Percentiles rank a stretch among this genome's conserved stretches.
These are phyloP conservation scores for Tetraodon nigroviridis DNA, from an alignment of 2,113 vertebrate species.

Conservation along the genomic window DNA sequence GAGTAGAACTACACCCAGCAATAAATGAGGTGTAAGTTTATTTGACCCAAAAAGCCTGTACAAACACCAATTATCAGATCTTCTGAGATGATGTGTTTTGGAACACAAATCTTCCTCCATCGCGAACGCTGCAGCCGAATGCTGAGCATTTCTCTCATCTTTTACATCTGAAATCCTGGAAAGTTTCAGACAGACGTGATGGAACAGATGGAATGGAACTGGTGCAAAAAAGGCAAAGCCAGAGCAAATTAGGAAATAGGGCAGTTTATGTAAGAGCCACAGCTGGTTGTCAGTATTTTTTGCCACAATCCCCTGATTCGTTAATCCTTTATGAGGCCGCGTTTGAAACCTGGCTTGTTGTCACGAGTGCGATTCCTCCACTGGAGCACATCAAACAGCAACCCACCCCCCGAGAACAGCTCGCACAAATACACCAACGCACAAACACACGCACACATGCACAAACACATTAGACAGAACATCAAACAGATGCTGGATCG, in stretches of 20 bases:
- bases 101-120: too few relatives aligned
- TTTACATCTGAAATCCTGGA: slow-evolving; percentile 18
- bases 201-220: slow-evolving; percentile 50
- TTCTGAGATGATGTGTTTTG: too few relatives aligned
- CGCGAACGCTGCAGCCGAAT: too few relatives aligned
- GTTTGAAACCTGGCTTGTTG: slow-evolving; percentile 7
- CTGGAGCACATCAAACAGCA: not conserved
- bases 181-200: slow-evolving; percentile 28
- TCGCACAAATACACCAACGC: slow-evolving; percentile 24
- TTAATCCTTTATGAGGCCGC: not conserved
- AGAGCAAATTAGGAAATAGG: slow-evolving; percentile 15
- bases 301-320: not conserved
- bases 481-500: slow-evolving; percentile 57
- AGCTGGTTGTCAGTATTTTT: slow-evolving; percentile 20
- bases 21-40: too few relatives aligned
- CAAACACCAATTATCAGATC: too few relatives aligned
- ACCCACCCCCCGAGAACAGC: not conserved
- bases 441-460: slow-evolving; percentile 38
- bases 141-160: too few relatives aligned
- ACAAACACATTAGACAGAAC: slow-evolving; percentile 47
- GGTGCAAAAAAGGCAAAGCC: slow-evolving; percentile 7
- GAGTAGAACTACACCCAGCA: too few relatives aligned
- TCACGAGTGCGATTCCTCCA: not conserved
- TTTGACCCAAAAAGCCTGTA: too few relatives aligned
- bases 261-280: slow-evolving; percentile 23